phyloP scores from a whole-genome alignment of 1,140 invertebrate species.

The Papilio machaon region DNA sequence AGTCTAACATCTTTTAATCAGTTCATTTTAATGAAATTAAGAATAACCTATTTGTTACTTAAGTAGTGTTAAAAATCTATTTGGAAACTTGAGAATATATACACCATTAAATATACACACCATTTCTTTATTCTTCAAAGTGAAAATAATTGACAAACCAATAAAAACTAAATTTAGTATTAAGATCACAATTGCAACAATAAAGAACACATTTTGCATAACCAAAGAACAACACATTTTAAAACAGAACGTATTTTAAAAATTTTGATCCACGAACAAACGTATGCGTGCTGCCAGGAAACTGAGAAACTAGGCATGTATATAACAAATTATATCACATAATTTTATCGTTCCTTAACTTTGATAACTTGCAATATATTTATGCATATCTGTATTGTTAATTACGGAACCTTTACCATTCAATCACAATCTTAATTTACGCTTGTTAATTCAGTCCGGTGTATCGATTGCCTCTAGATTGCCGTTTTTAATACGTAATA shows the following conservation, averaged over 20 bases:
- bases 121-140: slow-evolving; percentile 32
- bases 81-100: background rate
- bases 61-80: background rate
- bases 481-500: background rate
- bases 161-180: slow-evolving; percentile 46
- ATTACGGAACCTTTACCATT: slow-evolving; percentile 11
- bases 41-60: too few relatives aligned
- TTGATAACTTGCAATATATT: background rate
- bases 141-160: slow-evolving; percentile 38
- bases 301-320: background rate
- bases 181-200: slow-evolving; percentile 36
- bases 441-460: background rate
- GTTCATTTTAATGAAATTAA: too few relatives aligned
- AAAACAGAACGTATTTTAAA: background rate
- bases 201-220: slow-evolving; percentile 38
- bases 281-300: background rate
- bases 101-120: background rate
- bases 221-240: slow-evolving; percentile 16
- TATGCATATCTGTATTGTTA: slow-evolving; percentile 26
- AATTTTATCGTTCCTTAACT: slow-evolving; percentile 23
- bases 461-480: background rate
- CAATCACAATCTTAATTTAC: slow-evolving; percentile 15
- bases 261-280: background rate
- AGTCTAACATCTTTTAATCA: too few relatives aligned
- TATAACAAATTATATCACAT: background rate